Conservation (phyloP, 2,797 vertebrate genomes). For the Lepilemur ruficaudatus region DNA sequence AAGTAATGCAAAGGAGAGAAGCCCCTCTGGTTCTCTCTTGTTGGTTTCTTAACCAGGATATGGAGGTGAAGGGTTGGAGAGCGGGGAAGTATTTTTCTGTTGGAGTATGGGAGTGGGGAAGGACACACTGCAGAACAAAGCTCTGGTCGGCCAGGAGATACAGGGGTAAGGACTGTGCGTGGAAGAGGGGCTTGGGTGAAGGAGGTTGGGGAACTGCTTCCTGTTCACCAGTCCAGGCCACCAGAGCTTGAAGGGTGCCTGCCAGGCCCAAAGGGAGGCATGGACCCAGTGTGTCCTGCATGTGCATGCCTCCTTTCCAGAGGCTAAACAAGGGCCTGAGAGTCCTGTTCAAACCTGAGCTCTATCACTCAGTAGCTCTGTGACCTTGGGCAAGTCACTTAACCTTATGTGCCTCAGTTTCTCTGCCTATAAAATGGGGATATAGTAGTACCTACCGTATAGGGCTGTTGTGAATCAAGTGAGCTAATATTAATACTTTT, state of each 20-base stretch:
- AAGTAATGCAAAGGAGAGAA: background rate
- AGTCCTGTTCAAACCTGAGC: background rate
- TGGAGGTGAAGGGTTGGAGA: background rate
- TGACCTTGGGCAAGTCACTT: background rate
- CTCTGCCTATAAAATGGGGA: background rate
- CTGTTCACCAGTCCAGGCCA: background rate
- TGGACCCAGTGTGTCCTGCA: background rate
- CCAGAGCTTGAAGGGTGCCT: too few relatives aligned
- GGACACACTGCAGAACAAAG: background rate
- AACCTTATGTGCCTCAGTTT: background rate
- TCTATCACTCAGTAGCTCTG: background rate
- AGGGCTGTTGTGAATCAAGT: background rate
- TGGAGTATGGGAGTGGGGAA: background rate
- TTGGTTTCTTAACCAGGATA: background rate
- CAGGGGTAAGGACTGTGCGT: background rate
- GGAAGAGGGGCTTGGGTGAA: background rate
- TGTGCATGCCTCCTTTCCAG: background rate
- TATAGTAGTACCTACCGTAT: background rate
- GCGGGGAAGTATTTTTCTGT: background rate
- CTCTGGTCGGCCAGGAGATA: background rate
- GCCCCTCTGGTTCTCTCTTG: background rate
- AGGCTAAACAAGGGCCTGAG: background rate
- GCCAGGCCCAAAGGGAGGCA: too few relatives aligned
- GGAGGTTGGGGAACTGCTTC: background rate
- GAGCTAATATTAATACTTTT: background rate